Evolutionary conservation across 2,888 invertebrate genomes (phyloP).

Genomic region (Callyntrura sp.): DNA sequence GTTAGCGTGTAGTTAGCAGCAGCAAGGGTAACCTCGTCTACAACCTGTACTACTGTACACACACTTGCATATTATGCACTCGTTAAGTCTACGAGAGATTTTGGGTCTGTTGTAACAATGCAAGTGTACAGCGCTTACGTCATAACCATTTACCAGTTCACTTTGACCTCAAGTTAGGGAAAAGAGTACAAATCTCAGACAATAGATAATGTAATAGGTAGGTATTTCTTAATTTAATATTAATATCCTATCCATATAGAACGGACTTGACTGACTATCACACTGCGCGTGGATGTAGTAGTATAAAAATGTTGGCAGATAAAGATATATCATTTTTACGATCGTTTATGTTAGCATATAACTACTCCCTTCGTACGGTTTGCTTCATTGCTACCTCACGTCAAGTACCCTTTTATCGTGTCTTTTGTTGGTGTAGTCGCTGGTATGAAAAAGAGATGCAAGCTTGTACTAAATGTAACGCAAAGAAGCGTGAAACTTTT

Average conservation of each 20-base stretch:
- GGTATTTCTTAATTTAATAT: no score
- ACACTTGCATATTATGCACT: no score
- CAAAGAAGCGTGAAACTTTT: constrained; percentile 14
- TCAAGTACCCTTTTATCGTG: constrained; percentile 24
- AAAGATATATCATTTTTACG: no score
- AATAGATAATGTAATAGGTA: neutral
- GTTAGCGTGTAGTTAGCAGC: neutral
- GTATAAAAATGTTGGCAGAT: no score
- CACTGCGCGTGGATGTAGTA: neutral
- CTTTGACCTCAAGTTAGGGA: constrained; percentile 46
- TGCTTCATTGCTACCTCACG: neutral
- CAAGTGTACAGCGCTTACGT: neutral
- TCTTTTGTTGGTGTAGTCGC: constrained; percentile 18
- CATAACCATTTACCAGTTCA: constrained; percentile 26
- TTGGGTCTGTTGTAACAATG: neutral
- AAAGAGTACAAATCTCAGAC: neutral
- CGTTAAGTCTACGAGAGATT: neutral
- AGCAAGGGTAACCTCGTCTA: constrained; percentile 1
- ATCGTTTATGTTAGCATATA: no score
- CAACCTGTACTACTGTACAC: no score
- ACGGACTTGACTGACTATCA: no score
- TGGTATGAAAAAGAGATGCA: neutral
- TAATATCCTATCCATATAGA: no score
- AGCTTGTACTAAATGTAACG: neutral
- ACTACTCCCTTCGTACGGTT: no score